These are phyloP conservation scores for Botia almorhae DNA, from an alignment of 2,797 vertebrate species.

Conservation along the genomic window DNA sequence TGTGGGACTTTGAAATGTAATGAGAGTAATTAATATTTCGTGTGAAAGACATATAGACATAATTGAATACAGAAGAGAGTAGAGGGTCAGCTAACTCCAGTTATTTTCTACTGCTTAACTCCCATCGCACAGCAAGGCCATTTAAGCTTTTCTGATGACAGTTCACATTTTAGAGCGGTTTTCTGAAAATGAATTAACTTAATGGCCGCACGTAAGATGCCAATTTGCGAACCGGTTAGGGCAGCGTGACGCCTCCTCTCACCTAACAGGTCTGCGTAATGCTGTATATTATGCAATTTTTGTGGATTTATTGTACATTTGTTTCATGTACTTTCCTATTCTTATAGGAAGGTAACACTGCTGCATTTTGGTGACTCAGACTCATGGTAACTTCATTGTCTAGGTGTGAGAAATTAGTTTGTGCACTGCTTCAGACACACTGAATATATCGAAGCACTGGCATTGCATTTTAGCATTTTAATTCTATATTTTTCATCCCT, in stretches of 20 bases:
- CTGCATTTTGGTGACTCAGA: constrained; percentile 20
- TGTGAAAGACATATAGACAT: constrained; percentile 66
- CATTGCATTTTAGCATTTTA: neutral
- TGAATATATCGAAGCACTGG: neutral
- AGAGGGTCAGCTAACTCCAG: constrained; percentile 68
- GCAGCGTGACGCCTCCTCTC: neutral
- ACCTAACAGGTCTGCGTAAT: constrained; percentile 19
- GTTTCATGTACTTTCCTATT: constrained; percentile 4
- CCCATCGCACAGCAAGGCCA: constrained; percentile 46
- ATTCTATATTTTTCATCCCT: too few species aligned
- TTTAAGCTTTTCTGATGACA: constrained; percentile 63
- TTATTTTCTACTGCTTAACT: constrained; percentile 53
- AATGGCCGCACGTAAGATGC: neutral
- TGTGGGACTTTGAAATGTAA: constrained; percentile 75
- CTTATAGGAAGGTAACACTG: constrained; percentile 4
- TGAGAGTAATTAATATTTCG: constrained; percentile 78
- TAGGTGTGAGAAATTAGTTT: neutral
- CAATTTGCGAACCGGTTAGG: neutral
- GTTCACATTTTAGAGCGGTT: constrained; percentile 49
- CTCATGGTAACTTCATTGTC: constrained; percentile 20
- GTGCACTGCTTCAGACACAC: neutral
- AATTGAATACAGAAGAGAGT: constrained; percentile 68
- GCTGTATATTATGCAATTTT: neutral
- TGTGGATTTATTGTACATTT: constrained; percentile 6
- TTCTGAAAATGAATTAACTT: constrained; percentile 22